A percentile compares a stretch with the other conserved stretches of the same genome.
Evolutionary conservation across 2,888 invertebrate species (phyloP).

Genomic region (Mamestra brassicae): DNA sequence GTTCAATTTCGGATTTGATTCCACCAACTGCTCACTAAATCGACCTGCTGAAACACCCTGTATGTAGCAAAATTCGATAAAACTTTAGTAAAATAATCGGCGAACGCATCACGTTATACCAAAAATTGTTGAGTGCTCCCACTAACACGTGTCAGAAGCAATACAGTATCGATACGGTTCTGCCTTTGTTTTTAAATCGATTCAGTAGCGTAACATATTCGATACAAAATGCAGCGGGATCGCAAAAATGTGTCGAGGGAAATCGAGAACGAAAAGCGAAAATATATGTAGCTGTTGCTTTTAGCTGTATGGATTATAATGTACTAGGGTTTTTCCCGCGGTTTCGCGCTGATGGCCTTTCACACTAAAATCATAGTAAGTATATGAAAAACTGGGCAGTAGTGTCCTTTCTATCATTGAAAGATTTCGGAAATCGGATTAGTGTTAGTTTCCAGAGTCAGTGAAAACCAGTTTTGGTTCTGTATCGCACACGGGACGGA

Average conservation of each 20-base stretch:
- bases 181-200: conserved; percentile 58
- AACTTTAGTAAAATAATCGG: conserved; percentile 8
- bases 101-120: conserved; percentile 1
- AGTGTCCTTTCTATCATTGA: not conserved
- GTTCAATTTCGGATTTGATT: too few relatives aligned
- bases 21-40: not conserved
- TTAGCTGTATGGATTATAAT: not conserved
- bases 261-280: conserved; percentile 32
- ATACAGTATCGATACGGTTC: conserved; percentile 42
- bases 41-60: too few relatives aligned
- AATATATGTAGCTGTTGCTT: conserved; percentile 10
- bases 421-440: not conserved
- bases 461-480: too few relatives aligned
- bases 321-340: not conserved
- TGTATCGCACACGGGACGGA: too few relatives aligned
- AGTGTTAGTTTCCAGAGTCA: too few relatives aligned
- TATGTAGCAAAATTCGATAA: not conserved
- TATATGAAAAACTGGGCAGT: too few relatives aligned
- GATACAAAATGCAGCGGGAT: conserved; percentile 52
- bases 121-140: conserved; percentile 37
- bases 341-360: not conserved
- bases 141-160: conserved; percentile 51
- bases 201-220: conserved; percentile 51
- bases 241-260: conserved; percentile 46
- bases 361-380: too few relatives aligned